Evolutionary conservation across 1,140 invertebrate species (phyloP).

Genomic region (Hylaeus volcanicus): DNA sequence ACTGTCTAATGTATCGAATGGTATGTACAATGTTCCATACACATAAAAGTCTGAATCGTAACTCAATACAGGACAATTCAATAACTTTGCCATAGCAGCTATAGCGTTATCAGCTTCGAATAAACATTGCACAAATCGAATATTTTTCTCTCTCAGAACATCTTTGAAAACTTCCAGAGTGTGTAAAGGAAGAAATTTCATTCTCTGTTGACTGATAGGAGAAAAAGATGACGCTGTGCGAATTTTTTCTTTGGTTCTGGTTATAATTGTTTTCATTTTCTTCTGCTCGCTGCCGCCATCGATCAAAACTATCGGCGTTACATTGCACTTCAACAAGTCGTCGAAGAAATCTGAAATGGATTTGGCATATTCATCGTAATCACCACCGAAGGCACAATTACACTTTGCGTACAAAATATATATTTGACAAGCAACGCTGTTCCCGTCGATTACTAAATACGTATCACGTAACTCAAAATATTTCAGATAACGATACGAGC

Average conservation of each 20-base stretch:
- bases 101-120: slow-evolving; percentile 94
- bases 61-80: slow-evolving; percentile 92
- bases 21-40: slow-evolving; percentile 90
- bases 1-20: slow-evolving; percentile 85
- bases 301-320: slow-evolving; percentile 89
- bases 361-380: slow-evolving; percentile 89
- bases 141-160: slow-evolving; percentile 83
- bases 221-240: slow-evolving; percentile 70
- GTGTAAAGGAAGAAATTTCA: slow-evolving; percentile 86
- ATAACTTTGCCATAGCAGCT: slow-evolving; percentile 86
- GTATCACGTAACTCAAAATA: slow-evolving; percentile 85
- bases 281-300: slow-evolving; percentile 90
- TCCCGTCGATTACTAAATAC: slow-evolving; percentile 90
- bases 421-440: slow-evolving; percentile 87
- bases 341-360: slow-evolving; percentile 86
- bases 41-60: slow-evolving; percentile 96
- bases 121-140: slow-evolving; percentile 86
- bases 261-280: slow-evolving; percentile 87
- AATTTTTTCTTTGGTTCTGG: slow-evolving; percentile 81
- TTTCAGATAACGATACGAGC: slow-evolving; percentile 85
- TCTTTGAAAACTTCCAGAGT: slow-evolving; percentile 87
- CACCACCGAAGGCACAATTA: slow-evolving; percentile 90
- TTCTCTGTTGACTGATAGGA: slow-evolving; percentile 75
- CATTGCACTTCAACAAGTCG: slow-evolving; percentile 85
- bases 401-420: slow-evolving; percentile 84